Percentiles rank a stretch among this genome's conserved stretches.
Evolutionary conservation across 2,113 vertebrate species (phyloP).

Genomic region (Willisornis vidua): DNA sequence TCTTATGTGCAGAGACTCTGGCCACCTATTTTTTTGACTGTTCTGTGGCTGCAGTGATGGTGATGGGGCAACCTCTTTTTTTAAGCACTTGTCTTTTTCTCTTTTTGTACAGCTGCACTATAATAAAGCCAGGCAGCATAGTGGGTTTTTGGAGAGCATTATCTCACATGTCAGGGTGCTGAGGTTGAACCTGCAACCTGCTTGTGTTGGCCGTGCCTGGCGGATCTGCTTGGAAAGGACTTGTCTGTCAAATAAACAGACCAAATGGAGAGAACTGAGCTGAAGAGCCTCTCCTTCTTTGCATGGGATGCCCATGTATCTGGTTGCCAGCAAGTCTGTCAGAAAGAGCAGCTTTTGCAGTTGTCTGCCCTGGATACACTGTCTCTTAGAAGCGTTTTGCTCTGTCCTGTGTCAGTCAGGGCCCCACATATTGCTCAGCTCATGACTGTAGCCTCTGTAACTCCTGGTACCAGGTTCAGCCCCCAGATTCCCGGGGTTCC

Average conservation of each 20-base stretch:
- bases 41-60: background rate
- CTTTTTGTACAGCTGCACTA: slow-evolving; percentile 18
- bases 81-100: slow-evolving; percentile 12
- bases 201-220: background rate
- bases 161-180: background rate
- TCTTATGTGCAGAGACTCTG: background rate
- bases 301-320: background rate
- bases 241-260: slow-evolving; percentile 52
- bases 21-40: background rate
- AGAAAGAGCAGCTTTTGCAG: background rate
- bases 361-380: accelerated
- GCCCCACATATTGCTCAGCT: background rate
- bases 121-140: background rate
- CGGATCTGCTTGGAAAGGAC: background rate
- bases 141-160: background rate
- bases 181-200: background rate
- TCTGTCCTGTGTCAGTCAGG: background rate
- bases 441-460: background rate
- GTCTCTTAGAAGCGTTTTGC: background rate
- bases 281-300: background rate
- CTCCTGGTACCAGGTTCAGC: background rate
- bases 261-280: background rate
- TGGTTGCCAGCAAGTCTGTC: background rate
- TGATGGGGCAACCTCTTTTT: background rate
- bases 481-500: background rate